Evolutionary conservation across 35 echinoderm and acorn worm genomes (phyloP).

Genomic region (Strongylocentrotus purpuratus): DNA sequence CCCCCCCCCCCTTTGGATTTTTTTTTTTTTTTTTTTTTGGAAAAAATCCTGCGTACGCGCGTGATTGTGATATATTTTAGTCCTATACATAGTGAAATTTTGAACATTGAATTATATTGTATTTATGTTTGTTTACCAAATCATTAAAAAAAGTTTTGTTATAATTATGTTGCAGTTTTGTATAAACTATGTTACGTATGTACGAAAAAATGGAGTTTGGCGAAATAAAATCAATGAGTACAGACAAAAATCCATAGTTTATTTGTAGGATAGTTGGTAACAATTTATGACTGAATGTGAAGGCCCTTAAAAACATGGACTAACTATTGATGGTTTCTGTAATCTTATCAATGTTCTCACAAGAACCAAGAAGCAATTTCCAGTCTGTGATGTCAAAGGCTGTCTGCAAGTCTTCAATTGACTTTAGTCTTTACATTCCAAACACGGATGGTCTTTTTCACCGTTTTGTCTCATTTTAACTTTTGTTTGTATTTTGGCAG

Average conservation of each 20-base stretch:
- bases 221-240: too few relatives aligned
- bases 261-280: constrained; percentile 43
- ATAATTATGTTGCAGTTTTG: too few relatives aligned
- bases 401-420: constrained; percentile 18
- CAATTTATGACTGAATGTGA: neutral
- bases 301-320: constrained; percentile 21
- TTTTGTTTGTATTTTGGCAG: constrained; percentile 46
- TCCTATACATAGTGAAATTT: too few relatives aligned
- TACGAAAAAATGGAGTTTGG: too few relatives aligned
- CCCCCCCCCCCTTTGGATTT: too few relatives aligned
- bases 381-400: constrained; percentile 37
- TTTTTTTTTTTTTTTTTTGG: too few relatives aligned
- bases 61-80: too few relatives aligned
- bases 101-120: too few relatives aligned
- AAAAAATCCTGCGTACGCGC: too few relatives aligned
- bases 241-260: constrained; percentile 44
- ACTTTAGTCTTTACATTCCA: neutral
- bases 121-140: too few relatives aligned
- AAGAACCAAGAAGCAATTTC: neutral
- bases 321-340: constrained; percentile 42
- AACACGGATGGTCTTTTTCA: neutral
- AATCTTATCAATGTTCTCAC: neutral
- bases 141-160: too few relatives aligned
- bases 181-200: too few relatives aligned
- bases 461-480: neutral